Conservation (phyloP, 37 sponge, comb jelly and placozoan genomes). For the Aphrocallistes beatrix region DNA sequence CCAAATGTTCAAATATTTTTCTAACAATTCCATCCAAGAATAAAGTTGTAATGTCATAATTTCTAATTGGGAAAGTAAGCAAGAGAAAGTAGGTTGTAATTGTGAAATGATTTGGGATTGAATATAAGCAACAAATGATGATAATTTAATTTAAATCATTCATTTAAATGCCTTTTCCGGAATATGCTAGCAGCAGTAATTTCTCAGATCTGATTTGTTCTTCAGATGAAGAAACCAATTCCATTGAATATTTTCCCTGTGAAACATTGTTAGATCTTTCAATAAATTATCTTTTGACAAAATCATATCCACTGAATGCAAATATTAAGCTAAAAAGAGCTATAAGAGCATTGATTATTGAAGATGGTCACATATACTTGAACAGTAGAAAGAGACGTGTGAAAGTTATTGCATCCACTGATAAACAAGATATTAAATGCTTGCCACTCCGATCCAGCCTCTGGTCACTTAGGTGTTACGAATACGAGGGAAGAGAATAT, state of each 20-base stretch:
- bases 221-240: background rate
- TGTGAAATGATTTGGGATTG: too few species aligned
- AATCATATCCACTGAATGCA: too few species aligned
- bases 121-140: too few species aligned
- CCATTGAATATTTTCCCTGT: background rate
- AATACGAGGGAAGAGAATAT: background rate
- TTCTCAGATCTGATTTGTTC: background rate
- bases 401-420: constrained; percentile 18
- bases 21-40: too few species aligned
- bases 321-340: background rate
- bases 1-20: too few species aligned
- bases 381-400: background rate
- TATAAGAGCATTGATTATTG: background rate
- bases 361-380: background rate
- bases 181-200: background rate
- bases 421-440: constrained; percentile 29
- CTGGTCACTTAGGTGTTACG: constrained; percentile 35
- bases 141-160: too few species aligned
- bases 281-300: constrained; percentile 19
- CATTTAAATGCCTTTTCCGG: too few species aligned
- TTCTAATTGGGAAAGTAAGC: too few species aligned
- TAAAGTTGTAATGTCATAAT: too few species aligned
- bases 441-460: constrained; percentile 30
- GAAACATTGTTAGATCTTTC: background rate
- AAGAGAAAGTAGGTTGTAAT: too few species aligned